Evolutionary conservation across 35 echinoderm and acorn worm genomes (phyloP), one percentile per base, ranked within the genome.

Genomic region (Stichopus chloronotus): DNA sequence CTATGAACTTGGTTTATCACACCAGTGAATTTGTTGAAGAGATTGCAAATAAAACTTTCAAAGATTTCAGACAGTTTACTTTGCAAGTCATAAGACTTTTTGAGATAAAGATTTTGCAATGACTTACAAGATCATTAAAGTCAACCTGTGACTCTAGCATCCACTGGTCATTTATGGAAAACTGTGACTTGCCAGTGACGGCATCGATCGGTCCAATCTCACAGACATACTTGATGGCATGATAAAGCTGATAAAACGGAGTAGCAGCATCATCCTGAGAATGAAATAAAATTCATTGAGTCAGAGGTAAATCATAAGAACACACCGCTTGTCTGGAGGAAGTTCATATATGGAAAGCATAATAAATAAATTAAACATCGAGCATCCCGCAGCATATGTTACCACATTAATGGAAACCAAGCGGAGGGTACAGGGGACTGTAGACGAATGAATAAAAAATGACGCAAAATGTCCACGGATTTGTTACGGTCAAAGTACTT

Each of bases 131-230:
- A 86, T 91, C 80, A 11, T 83, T 63, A 55, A 94, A 94, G 1
- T 83, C 57, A 9, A 84, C 59, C 23, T 81, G 90, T 63, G 59
- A 80, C 43, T 90, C 55, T 5, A 94, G 93, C 60, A 94, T 90
- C 21, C 91, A 59, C 52, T 92, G 63, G 25, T 92, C 90, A 72
- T 77, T 94, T 57, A 94, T 77, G 3, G 93, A 94, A 79, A 94
- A 87, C 72, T 71, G 81, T 56, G 93, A 92, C 71, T 94, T 90
- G n/a, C 93, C 93, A 55, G 93, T 92, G 6, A 92, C 53, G 13
- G 89, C 93, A 86, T 94, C 93, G 9, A 94, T 90, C 12, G 93
- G 93, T 78, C 93, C 93, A 78, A 76, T 94, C 89, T 94, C 88
- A 78, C 93, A 94, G 53, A 92, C 88, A 63, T 85, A 84, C 89